Base-by-base conservation (phyloP, 2,797 vertebrate species). In the Semaprochilodus insignis region DNA sequence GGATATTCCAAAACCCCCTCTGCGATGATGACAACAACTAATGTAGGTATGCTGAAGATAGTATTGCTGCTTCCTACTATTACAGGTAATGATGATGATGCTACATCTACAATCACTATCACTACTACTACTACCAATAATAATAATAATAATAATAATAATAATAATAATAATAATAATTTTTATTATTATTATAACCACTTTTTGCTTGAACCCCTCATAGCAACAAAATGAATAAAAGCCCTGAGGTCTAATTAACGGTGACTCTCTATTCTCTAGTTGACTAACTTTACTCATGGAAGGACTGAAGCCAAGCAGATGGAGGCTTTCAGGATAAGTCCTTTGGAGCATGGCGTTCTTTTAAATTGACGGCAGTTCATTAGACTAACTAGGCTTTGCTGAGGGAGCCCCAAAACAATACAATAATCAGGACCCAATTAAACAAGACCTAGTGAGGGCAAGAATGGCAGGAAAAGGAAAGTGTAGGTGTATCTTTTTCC, bases 341-440 rank as follows among this genome's bases (percentile, higher is more conserved):
- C 78, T n/a, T 74, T 55, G 71, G 71, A 60, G 73, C 55, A 60
- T 59, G 73, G 13, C 19, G 73, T 31, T 44, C 52, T 79, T 86
- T 81, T 62, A 44, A 71, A 74, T 54, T 77, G 60, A 59, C 52
- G 75, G 19, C 52, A 62, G 57, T 77, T 83, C 82, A 83, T 83
- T 83, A 83, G 72, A 8, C 36, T 76, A 72, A 87, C 72, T 77
- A 76, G 51, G 17, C 60, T 51, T 74, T 17, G 52, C 31, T 82
- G 65, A 84, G 77, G 77, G 69, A 82, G 63, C 51, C 81, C 54
- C 69, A 73, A 77, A 81, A 83, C 80, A 81, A 74, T 59, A 63
- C 78, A 40, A 63, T 86, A 84, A 85, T 86, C 82, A 74, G 76
- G 69, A 55, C 40, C 63, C 78, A 89, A 88, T 85, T 87, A 75